Conservation (phyloP, 2,113 vertebrate species). For the Corapipo altera region DNA sequence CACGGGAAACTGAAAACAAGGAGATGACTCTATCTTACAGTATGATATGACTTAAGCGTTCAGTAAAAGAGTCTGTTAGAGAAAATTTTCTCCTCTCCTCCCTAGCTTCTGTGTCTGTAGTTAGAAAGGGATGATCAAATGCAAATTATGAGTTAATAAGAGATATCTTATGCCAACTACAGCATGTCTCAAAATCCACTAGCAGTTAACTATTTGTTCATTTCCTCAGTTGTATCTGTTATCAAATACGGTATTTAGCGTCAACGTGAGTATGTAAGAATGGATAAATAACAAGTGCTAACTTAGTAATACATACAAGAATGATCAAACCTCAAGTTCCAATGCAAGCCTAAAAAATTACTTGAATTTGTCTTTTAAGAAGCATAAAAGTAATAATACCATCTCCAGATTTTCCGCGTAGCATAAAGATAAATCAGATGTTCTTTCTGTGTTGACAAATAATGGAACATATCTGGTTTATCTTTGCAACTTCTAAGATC, state of each 20-base stretch:
- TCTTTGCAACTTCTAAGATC: background rate
- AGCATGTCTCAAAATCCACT: background rate
- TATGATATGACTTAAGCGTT: background rate
- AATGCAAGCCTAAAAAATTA: background rate
- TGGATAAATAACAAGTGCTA: background rate
- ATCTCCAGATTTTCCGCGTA: background rate
- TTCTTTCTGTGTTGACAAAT: background rate
- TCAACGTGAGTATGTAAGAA: background rate
- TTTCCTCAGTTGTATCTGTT: background rate
- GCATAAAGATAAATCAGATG: background rate
- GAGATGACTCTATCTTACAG: background rate
- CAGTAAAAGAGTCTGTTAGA: background rate
- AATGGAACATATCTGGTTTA: background rate
- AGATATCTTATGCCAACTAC: background rate
- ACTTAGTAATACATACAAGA: background rate
- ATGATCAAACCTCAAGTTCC: background rate
- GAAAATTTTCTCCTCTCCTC: background rate
- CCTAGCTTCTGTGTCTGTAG: background rate
- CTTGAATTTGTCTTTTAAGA: background rate
- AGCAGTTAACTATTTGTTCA: background rate
- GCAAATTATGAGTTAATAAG: background rate
- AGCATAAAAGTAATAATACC: background rate
- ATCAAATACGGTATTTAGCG: background rate
- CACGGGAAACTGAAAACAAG: background rate
- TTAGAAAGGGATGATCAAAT: background rate